These are phyloP conservation scores for Lasaia peninsularis DNA, from an alignment of 1,140 invertebrate species.

Conservation along the genomic window DNA sequence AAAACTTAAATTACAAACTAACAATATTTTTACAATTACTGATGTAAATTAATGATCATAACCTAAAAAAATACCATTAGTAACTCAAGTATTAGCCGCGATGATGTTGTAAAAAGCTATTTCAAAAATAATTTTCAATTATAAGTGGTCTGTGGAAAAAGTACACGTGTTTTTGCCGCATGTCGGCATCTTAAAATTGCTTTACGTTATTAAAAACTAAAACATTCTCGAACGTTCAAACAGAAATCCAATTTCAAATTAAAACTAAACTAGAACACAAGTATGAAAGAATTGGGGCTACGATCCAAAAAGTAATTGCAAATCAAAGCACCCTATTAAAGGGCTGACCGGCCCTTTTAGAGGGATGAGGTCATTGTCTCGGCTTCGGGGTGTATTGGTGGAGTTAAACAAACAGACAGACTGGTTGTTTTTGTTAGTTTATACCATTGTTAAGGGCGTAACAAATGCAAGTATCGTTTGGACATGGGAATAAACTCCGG, in stretches of 20 bases:
- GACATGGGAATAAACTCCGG: not conserved
- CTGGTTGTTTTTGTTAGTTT: slow-evolving; percentile 7
- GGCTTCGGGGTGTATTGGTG: slow-evolving; percentile 7
- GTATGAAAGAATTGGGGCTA: slow-evolving; percentile 13
- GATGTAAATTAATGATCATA: too few species aligned
- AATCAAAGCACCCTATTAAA: slow-evolving; percentile 31
- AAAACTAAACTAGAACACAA: not conserved
- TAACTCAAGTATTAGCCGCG: too few species aligned
- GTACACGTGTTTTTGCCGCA: too few species aligned
- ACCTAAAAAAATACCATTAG: too few species aligned
- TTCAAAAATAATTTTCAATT: too few species aligned
- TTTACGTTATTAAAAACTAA: not conserved
- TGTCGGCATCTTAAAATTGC: too few species aligned
- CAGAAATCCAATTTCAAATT: slow-evolving; percentile 9
- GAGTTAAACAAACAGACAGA: not conserved
- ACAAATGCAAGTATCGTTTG: not conserved
- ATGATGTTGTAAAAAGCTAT: too few species aligned
- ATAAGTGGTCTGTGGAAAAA: too few species aligned
- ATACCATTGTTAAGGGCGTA: not conserved
- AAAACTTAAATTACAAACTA: too few species aligned
- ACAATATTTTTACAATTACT: too few species aligned
- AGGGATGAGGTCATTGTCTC: slow-evolving; percentile 33
- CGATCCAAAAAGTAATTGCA: slow-evolving; percentile 22
- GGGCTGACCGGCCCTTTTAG: slow-evolving; percentile 31
- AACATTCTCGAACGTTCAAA: not conserved